Base-by-base conservation (phyloP, 2,888 invertebrate species). In the Teleiodes luculella region DNA sequence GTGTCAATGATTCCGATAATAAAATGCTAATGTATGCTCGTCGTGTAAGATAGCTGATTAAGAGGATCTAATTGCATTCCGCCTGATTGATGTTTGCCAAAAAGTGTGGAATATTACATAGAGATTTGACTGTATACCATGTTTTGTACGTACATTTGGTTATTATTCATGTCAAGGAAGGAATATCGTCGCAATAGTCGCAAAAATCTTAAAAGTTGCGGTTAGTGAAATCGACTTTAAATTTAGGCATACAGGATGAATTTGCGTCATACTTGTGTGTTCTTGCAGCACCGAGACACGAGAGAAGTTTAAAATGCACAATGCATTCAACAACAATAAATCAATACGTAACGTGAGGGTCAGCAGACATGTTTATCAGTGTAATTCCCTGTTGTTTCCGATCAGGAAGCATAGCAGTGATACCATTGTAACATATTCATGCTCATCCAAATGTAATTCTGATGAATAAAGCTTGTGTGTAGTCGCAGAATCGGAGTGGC, bases 11-110 rank as follows among this genome's bases (percentile, higher is more conserved):
- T 57, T 48, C 52, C 47, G 33, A 46, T 55, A 41, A 36, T 48
- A 55, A 47, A 52, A 55, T 55, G 55, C 52, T 41, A 55, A 55
- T 50, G n/a, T 47, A 46, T 45, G 31, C 41, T 49, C 48, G 13
- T 41, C 48, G 35, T 41, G 28, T 53, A 41, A 51, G 41, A 51
- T 10, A 41, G 31, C 13, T 28, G 39, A 47, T 48, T 35, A 48
- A n/a, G 18, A 20, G 48, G 20, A 14, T 45, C 45, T 33, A 36
- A 48, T 48, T 33, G 48, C 47, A 47, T 47, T 47, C 47, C 47
- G 14, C 13, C 14, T 18, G 18, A 36, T 47, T 28, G 43, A 24
- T 43, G 28, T 43, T 43, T 28, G 24, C 13, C 3, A 24, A 24
- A 24, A 24, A 24, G 24, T 6, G 24, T 24, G 24, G 24, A 24